These are phyloP conservation scores for Apteryx owenii DNA, from an alignment of 2,113 vertebrate genomes.

Conservation along the genomic window DNA sequence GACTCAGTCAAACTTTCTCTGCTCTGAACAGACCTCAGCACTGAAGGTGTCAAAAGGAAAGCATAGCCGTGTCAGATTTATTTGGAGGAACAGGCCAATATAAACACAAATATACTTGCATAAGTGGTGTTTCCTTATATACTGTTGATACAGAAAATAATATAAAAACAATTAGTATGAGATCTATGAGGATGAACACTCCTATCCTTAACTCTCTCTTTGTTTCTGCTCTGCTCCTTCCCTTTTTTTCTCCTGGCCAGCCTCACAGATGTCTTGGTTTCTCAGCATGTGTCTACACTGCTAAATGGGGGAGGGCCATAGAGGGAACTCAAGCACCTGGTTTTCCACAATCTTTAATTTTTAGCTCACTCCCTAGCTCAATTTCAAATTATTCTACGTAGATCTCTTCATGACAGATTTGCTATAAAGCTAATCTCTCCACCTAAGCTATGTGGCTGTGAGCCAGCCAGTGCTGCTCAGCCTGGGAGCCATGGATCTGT, in stretches of 20 bases:
- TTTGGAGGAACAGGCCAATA: neutral
- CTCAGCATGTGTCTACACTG: neutral
- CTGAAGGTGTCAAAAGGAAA: neutral
- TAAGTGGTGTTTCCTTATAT: neutral
- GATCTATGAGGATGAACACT: neutral
- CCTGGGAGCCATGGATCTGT: neutral
- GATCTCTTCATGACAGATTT: neutral
- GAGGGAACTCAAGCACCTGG: neutral
- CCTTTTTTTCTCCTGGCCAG: neutral
- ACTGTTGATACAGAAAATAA: neutral
- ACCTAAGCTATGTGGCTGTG: neutral
- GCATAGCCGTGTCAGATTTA: neutral
- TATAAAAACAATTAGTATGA: neutral
- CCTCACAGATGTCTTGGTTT: neutral
- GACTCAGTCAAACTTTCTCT: neutral
- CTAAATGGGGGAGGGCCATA: accelerated
- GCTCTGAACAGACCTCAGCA: neutral
- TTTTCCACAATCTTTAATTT: neutral
- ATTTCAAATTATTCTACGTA: neutral
- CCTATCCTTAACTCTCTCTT: neutral
- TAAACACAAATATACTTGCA: neutral
- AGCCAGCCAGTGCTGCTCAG: neutral
- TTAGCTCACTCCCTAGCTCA: neutral
- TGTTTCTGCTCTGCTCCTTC: neutral
- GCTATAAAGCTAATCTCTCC: neutral